phyloP scores from a whole-genome alignment of 2,113 vertebrate genomes.

The Scomber scombrus region DNA sequence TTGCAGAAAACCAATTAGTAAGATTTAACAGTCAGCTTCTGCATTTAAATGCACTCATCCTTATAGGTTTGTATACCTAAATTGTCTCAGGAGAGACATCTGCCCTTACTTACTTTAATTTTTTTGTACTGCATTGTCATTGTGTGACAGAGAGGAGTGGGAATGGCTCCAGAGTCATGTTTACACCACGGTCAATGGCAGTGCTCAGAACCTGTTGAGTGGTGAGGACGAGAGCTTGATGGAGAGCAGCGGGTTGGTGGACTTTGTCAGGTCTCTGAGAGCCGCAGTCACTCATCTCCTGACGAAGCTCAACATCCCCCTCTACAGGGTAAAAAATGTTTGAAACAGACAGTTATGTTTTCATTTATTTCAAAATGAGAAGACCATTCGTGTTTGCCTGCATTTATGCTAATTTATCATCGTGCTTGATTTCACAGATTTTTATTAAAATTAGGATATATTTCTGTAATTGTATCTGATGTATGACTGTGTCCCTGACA shows the following conservation, averaged over 20 bases:
- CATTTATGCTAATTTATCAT: neutral
- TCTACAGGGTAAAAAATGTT: constrained; percentile 79
- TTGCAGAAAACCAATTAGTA: neutral
- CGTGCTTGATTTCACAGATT: neutral
- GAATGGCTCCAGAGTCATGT: constrained; percentile 82
- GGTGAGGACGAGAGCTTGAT: constrained; percentile 54
- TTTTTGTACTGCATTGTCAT: neutral
- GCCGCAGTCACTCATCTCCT: constrained; percentile 80
- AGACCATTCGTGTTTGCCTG: no score
- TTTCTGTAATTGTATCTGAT: neutral
- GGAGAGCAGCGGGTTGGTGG: constrained; percentile 70
- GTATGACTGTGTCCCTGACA: constrained; percentile 32
- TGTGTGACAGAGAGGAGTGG: constrained; percentile 84
- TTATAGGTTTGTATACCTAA: neutral
- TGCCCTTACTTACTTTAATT: neutral
- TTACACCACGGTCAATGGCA: constrained; percentile 60
- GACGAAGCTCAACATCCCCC: constrained; percentile 85
- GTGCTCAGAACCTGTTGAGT: constrained; percentile 58
- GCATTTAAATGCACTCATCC: no score
- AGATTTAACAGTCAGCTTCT: no score
- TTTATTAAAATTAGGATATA: no score
- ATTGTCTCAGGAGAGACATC: neutral
- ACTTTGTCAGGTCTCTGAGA: constrained; percentile 80
- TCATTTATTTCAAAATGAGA: neutral
- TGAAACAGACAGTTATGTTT: neutral